Percentiles rank a stretch among this genome's conserved stretches.
These are phyloP conservation scores for Xenops minutus DNA, from an alignment of 2,797 vertebrate genomes.

Conservation along the genomic window DNA sequence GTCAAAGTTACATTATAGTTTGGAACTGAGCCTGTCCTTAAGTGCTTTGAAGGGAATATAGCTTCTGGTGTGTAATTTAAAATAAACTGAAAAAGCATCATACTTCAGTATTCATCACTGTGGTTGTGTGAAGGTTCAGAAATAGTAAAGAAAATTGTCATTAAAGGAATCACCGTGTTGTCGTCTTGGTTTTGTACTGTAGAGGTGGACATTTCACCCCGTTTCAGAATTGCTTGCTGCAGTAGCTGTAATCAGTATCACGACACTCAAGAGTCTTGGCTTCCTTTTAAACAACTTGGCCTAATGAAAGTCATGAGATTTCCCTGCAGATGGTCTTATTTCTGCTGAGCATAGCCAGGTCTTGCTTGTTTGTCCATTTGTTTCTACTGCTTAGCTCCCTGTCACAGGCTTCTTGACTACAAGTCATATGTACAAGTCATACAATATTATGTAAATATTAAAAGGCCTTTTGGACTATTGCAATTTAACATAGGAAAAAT, in stretches of 20 bases:
- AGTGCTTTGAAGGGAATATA: neutral
- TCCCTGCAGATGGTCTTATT: neutral
- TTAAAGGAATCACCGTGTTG: neutral
- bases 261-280: neutral
- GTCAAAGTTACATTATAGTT: neutral
- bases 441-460: no score
- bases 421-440: no score
- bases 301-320: neutral
- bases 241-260: neutral
- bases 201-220: neutral
- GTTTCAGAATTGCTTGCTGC: neutral
- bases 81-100: neutral
- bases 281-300: neutral
- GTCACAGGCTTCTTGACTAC: neutral
- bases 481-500: neutral
- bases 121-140: neutral
- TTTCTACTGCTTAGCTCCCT: neutral
- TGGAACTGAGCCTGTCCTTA: neutral
- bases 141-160: neutral
- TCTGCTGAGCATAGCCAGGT: neutral
- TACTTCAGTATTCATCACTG: neutral
- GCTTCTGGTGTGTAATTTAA: neutral
- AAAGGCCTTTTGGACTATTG: neutral
- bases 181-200: neutral
- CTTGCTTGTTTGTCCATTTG: neutral